Base-by-base conservation (phyloP, 2,888 invertebrate species). In the Lasioglossum morio region DNA sequence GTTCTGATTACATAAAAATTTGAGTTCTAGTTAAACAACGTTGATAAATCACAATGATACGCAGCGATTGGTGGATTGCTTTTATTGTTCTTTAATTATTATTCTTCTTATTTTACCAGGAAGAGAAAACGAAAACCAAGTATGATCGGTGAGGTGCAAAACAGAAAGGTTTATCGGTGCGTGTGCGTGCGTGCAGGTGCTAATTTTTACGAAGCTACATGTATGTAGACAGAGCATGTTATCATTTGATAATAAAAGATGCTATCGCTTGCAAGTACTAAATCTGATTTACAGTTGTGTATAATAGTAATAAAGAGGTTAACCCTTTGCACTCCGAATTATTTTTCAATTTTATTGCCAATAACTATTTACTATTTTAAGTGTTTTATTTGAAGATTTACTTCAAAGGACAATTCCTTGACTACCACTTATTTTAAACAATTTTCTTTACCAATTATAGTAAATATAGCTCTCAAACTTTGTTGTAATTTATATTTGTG, bases 161-260 rank as follows among this genome's bases (percentile, higher is more conserved):
- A 85, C 27, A 85, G 70, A 81, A 77, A 80, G 53, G 14, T 53
- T 46, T 37, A 79, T 80, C 76, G 69, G 85, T 89, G 86, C 85
- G 82, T 88, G 85, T 88, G 88, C 88, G 89, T 90, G 86, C 88
- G 89, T 89, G 88, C 88, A 85, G 86, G 73, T 78, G 53, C 43
- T 57, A 43, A 57, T 40, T 72, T 43, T 81, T 40, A 40, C 63
- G 77, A 70, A 34, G 34, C 34, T 30, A 69, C 69, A 37, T 69
- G 37, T n/a, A 43, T 43, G 14, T 43, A 14, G 43, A 43, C 0
- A 69, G 69, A 60, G 75, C 57, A 27, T 40, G 74, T 40, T 40
- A 74, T 53, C 16, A 7, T 27, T 27, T 78, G 16, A 19, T 48
- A 30, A 43, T 79, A 46, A 23, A 23, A 72, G 27, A 27, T 37